Percentiles rank a stretch among this genome's conserved stretches.
phyloP scores from a whole-genome alignment of 2,797 vertebrate genomes.

The Enteromius anoplus region DNA sequence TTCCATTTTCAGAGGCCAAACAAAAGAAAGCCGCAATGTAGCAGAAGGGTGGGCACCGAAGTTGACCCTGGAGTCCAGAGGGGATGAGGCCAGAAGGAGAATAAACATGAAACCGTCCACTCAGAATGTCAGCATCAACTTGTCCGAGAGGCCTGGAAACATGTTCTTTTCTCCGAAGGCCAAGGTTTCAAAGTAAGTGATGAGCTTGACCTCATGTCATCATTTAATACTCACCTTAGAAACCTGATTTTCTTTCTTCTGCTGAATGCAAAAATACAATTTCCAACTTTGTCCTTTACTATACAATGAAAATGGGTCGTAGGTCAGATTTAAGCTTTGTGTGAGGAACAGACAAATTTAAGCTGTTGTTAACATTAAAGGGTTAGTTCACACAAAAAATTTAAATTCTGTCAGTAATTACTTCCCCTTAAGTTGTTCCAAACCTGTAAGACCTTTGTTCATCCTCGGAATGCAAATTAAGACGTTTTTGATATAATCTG shows the following conservation, averaged over 20 bases:
- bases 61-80: slow-evolving; percentile 77
- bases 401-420: too few species aligned
- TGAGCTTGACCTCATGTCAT: neutral
- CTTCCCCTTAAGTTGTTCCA: too few species aligned
- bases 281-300: neutral
- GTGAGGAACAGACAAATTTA: neutral
- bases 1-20: slow-evolving; percentile 72
- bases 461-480: too few species aligned
- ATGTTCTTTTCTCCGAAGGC: slow-evolving; percentile 91
- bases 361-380: neutral
- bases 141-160: slow-evolving; percentile 73
- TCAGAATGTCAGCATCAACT: slow-evolving; percentile 68
- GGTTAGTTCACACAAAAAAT: too few species aligned
- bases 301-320: neutral
- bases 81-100: slow-evolving; percentile 68
- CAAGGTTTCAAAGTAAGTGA: slow-evolving; percentile 84
- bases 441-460: too few species aligned
- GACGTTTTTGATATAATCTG: too few species aligned
- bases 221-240: neutral
- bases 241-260: neutral
- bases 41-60: slow-evolving; percentile 79
- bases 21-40: slow-evolving; percentile 60
- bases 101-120: slow-evolving; percentile 66
- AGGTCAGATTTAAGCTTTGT: neutral
- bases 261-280: neutral